These are phyloP conservation scores for Tuberolachnus salignus DNA, from an alignment of 2,888 invertebrate genomes.

Conservation along the genomic window DNA sequence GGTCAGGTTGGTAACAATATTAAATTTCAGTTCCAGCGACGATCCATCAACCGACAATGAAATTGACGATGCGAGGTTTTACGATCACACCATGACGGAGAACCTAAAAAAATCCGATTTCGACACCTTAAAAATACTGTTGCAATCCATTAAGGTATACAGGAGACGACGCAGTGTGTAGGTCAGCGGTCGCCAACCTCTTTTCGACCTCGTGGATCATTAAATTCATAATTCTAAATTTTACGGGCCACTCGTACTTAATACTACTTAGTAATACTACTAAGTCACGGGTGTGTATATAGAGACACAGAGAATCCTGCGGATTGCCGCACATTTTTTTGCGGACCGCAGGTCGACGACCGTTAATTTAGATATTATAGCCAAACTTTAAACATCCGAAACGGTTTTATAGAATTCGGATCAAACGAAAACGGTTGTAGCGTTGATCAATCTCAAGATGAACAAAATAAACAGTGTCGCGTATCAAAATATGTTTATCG, in stretches of 20 bases:
- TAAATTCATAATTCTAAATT: no score
- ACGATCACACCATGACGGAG: not conserved
- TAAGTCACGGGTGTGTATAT: no score
- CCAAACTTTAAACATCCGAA: not conserved
- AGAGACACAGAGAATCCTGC: no score
- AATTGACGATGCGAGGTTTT: conserved; percentile 26
- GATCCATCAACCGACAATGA: conserved; percentile 17
- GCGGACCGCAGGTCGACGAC: no score
- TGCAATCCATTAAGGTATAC: conserved; percentile 22
- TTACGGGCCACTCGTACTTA: no score
- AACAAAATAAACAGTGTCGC: not conserved
- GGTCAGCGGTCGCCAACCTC: no score
- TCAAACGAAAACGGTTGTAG: not conserved
- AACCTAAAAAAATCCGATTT: conserved; percentile 14
- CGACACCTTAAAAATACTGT: not conserved
- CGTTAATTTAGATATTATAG: no score
- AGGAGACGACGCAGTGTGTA: no score
- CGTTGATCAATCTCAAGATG: not conserved
- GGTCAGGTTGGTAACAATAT: no score
- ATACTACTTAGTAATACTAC: no score
- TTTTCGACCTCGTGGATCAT: no score
- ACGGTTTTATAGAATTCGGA: not conserved
- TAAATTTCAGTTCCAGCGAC: conserved; percentile 34
- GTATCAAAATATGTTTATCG: conserved; percentile 41
- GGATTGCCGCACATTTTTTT: no score